Base-by-base conservation (phyloP, 2,888 invertebrate genomes). In the Plemyria rubiginata region DNA sequence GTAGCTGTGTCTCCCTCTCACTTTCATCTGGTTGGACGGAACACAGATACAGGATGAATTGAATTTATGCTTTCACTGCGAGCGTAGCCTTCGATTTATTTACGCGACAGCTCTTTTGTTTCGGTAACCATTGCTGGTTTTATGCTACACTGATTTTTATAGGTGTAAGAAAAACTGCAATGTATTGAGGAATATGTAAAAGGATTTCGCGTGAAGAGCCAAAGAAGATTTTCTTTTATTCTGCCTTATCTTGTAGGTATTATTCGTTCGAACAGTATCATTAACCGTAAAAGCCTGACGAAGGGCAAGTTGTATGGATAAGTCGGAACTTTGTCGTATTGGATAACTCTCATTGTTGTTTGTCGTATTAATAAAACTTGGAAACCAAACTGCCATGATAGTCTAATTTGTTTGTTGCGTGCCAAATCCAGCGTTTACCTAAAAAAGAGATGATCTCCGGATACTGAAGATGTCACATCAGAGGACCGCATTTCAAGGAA, bases 31-130 rank as follows among this genome's bases (percentile, higher is more conserved):
- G 87, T 90, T 89, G 90, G 90, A 82, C 73, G 79, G 79, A 85
- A 86, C 83, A 82, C 72, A 85, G 85, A 89, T 86, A 88, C 88
- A 86, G 87, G 81, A 88, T 86, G 88, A 91, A 90, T 91, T 90
- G 84, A 90, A 91, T 91, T 88, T 88, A 80, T 80, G 75, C 86
- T 73, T 75, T 74, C 75, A 89, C 87, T 73, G 76, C 72, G 72
- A 67, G 74, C 69, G 67, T 68, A 69, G 67, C 60, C 66, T 80
- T 81, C 76, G 76, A 77, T 79, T 67, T 75, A 75, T 80, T 76
- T 77, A 74, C 69, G 70, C 68, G 70, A 73, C 72, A 72, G 71
- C 76, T 77, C 80, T 83, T 75, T 70, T 61, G 59, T 40, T 56
- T 54, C 11, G 7, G 11, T 15, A 6, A 41, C 40, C 70, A 68